A percentile compares a stretch with the other conserved stretches of the same genome.
Evolutionary conservation across 2,797 vertebrate genomes (phyloP).

Genomic region (Epinephelus malabaricus): DNA sequence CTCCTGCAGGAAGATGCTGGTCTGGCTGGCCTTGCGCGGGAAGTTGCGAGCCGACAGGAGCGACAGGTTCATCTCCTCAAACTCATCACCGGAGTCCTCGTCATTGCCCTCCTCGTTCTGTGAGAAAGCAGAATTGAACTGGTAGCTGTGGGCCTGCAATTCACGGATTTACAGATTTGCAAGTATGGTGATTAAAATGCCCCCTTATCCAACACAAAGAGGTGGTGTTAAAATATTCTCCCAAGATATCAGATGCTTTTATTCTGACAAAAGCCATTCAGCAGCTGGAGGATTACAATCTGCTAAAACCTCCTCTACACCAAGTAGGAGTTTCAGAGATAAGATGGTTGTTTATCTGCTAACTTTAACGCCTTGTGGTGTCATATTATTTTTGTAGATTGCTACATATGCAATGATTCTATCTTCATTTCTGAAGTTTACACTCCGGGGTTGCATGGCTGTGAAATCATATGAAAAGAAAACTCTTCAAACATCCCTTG

Average conservation of each 20-base stretch:
- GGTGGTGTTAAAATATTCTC: constrained; percentile 22
- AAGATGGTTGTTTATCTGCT: neutral
- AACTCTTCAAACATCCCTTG: neutral
- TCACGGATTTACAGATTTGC: constrained; percentile 19
- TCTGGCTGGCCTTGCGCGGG: constrained; percentile 98
- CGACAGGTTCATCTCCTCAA: constrained; percentile 98
- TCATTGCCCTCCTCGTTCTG: constrained; percentile 95
- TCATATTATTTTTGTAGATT: neutral
- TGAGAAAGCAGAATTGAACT: neutral
- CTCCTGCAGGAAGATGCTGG: constrained; percentile 99
- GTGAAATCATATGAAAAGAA: neutral
- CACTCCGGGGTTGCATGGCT: neutral
- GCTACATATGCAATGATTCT: neutral
- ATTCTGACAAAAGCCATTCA: constrained; percentile 13
- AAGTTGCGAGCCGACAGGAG: constrained; percentile 97
- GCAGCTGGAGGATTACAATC: constrained; percentile 11
- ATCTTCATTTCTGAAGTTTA: neutral
- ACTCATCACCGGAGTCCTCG: constrained; percentile 96
- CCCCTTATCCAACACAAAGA: constrained; percentile 2
- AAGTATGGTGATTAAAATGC: constrained; percentile 21
- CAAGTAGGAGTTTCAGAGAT: neutral
- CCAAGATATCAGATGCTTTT: constrained; percentile 1
- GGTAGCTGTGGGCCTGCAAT: neutral
- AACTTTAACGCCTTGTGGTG: neutral
- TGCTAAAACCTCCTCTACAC: constrained; percentile 6